Conservation (phyloP, 2,113 vertebrate species). For the Romanogobio albipinnatus region DNA sequence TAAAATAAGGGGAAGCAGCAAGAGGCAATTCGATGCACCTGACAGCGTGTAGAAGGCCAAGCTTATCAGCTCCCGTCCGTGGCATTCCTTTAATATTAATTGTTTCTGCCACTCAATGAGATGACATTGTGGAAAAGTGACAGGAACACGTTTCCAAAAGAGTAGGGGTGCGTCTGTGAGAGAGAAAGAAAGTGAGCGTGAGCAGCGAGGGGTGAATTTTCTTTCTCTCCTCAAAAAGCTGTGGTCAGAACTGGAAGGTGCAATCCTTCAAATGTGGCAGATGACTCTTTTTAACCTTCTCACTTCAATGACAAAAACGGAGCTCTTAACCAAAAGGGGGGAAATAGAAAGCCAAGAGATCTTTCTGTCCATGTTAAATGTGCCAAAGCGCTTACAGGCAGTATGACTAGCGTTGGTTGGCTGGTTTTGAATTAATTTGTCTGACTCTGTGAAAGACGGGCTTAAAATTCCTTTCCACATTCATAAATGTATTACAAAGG, state of each 20-base stretch:
- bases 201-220: constrained; percentile 7
- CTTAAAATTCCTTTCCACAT: not conserved
- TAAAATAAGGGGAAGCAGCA: constrained; percentile 27
- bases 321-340: constrained; percentile 24
- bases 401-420: not conserved
- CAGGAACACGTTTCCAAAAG: constrained; percentile 51
- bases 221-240: not conserved
- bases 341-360: constrained; percentile 31
- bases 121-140: constrained; percentile 65
- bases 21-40: constrained; percentile 49
- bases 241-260: constrained; percentile 47
- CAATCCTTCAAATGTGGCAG: constrained; percentile 59
- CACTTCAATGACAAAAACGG: constrained; percentile 52
- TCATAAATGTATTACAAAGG: not conserved
- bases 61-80: constrained; percentile 41
- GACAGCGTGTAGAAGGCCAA: constrained; percentile 40
- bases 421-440: not conserved
- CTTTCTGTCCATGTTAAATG: constrained; percentile 50
- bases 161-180: not conserved
- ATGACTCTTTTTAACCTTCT: constrained; percentile 63
- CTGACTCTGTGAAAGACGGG: not conserved
- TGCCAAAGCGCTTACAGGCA: constrained; percentile 48
- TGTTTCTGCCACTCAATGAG: constrained; percentile 65
- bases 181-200: not conserved
- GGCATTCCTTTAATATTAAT: constrained; percentile 60